These are phyloP conservation scores for Oscheius sp. DNA, from an alignment of 1,140 invertebrate species.

Conservation along the genomic window DNA sequence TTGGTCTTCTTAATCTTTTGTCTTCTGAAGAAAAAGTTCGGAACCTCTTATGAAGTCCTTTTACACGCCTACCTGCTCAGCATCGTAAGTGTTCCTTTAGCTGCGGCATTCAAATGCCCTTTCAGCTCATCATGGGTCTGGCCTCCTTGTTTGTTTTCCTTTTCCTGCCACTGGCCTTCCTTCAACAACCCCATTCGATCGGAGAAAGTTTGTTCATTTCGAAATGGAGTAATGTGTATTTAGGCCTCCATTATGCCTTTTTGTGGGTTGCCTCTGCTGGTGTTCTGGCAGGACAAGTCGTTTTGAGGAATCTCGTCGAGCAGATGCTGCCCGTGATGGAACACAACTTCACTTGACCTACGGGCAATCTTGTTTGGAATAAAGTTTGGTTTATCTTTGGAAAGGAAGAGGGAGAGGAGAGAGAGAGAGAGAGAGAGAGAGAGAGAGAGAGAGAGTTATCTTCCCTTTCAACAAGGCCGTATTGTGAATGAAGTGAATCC, in stretches of 20 bases:
- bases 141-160: not conserved
- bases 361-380: no score
- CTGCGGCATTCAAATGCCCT: not conserved
- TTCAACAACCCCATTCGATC: not conserved
- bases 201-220: not conserved
- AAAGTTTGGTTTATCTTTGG: no score
- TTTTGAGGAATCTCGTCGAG: not conserved
- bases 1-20: not conserved
- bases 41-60: not conserved
- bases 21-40: not conserved
- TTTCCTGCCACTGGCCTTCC: not conserved
- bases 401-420: no score
- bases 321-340: slow-evolving; percentile 4
- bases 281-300: not conserved
- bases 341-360: not conserved
- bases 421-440: no score
- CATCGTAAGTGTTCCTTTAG: slow-evolving; percentile 1
- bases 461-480: no score
- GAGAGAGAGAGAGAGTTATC: no score
- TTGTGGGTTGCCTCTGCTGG: not conserved
- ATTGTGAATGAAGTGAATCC: no score
- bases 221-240: not conserved
- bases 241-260: not conserved
- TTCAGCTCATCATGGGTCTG: slow-evolving; percentile 5
- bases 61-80: slow-evolving; percentile 6